phyloP scores from a whole-genome alignment of 2,888 invertebrate genomes.

The Esperia sulphurella region DNA sequence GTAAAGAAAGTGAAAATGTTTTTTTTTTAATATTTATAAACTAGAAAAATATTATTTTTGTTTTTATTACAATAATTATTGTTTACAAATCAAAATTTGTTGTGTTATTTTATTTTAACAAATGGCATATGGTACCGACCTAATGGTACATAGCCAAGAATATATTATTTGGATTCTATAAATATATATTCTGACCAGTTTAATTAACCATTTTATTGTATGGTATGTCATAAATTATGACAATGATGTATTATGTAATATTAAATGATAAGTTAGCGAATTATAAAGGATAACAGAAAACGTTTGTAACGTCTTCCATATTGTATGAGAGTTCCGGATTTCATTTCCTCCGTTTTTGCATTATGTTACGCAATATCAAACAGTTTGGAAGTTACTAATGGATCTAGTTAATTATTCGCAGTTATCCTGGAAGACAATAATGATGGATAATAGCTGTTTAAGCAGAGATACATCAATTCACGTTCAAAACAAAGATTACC shows the following conservation, averaged over 20 bases:
- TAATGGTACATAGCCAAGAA: too few relatives aligned
- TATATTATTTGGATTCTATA: too few relatives aligned
- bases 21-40: constrained; percentile 8
- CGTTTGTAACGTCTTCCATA: constrained; percentile 74
- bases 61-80: constrained; percentile 3
- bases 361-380: constrained; percentile 41
- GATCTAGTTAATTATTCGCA: constrained; percentile 38
- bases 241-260: neutral
- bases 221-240: neutral
- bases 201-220: neutral
- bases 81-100: neutral
- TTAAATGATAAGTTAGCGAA: neutral
- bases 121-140: too few relatives aligned
- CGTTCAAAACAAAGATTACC: constrained; percentile 55
- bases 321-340: constrained; percentile 55
- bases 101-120: too few relatives aligned
- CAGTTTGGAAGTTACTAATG: constrained; percentile 9
- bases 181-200: neutral
- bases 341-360: constrained; percentile 43
- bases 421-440: constrained; percentile 77
- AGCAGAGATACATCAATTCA: constrained; percentile 67
- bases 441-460: constrained; percentile 69
- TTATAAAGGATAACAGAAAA: constrained; percentile 28
- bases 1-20: constrained; percentile 22
- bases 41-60: constrained; percentile 17